Base-by-base conservation (phyloP, 2,797 vertebrate genomes). In the Chelmon rostratus region DNA sequence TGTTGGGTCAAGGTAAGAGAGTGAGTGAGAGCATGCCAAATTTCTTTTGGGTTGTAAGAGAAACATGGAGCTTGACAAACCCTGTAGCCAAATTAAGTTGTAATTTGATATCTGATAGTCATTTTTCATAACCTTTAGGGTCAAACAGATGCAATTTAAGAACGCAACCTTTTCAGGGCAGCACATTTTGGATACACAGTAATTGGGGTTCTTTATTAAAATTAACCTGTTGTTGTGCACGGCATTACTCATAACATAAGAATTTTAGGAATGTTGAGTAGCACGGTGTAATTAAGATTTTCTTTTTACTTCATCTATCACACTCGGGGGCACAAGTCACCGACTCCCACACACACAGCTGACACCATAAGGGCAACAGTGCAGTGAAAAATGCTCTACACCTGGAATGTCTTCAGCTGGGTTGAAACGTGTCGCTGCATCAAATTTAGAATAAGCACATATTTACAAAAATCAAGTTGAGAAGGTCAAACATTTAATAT, bases 241-340 rank as follows among this genome's bases (percentile, higher is more conserved):
- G 33, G 19, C 10, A 65, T 49, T 69, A 56, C 49, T 73, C n/a
- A n/a, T n/a, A n/a, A 37, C 37, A 62, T 9, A 82, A 46, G 62
- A 73, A 78, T 77, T 54, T 80, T 1, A 69, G 64, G 70, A 81
- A 83, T 87, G 58, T 9, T 33, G 57, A n/a, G 57, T 4, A n/a
- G 72, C 61, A 52, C 28, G 31, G 18, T 68, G 53, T 79, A 81
- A 82, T 88, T 86, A 85, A 80, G 42, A 70, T 80, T 80, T 79
- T 44, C 25, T 58, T 82, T 78, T 86, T 42, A 72, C 69, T 73
- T 47, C 57, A 50, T 62, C 16, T 58, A 74, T 80, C 72, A 52
- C 68, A 44, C 81, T 83, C 56, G 38, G 53, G 40, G 63, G 37
- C 53, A 75, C 23, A 67, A 70, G 54, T 83, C 57, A 58, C 19